A percentile compares a stretch with the other conserved stretches of the same genome.
phyloP scores from a whole-genome alignment of 2,888 invertebrate genomes.

The Eristalis pertinax region DNA sequence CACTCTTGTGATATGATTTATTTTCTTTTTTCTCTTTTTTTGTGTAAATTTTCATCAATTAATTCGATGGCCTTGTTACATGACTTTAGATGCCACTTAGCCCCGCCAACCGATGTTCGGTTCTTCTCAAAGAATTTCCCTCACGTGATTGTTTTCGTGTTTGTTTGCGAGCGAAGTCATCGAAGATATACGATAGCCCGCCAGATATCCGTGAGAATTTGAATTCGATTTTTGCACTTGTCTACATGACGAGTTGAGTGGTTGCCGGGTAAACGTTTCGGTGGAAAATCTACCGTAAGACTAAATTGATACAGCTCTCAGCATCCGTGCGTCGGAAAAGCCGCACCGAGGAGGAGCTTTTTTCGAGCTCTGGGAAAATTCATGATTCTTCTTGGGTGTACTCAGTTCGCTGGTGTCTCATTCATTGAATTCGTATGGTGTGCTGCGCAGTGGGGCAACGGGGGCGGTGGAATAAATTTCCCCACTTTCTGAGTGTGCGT shows the following conservation, averaged over 20 bases:
- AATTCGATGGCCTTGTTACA: conserved; percentile 51
- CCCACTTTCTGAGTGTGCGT: neutral
- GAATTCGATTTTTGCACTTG: neutral
- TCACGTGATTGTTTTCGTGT: conserved; percentile 10
- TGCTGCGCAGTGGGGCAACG: neutral
- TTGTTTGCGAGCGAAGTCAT: neutral
- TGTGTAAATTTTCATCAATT: conserved; percentile 48
- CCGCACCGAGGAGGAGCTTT: conserved; percentile 50
- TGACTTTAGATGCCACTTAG: conserved; percentile 42
- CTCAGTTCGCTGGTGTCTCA: neutral
- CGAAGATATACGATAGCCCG: neutral
- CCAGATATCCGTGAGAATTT: conserved; percentile 49
- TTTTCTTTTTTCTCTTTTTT: neutral
- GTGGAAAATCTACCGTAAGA: conserved; percentile 69
- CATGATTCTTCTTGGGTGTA: conserved; percentile 6
- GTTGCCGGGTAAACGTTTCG: conserved; percentile 47
- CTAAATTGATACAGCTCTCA: conserved; percentile 56
- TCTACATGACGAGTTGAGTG: conserved; percentile 23
- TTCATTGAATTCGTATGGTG: neutral
- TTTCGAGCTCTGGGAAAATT: conserved; percentile 27
- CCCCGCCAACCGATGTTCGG: neutral
- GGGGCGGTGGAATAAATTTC: neutral
- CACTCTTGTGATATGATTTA: neutral
- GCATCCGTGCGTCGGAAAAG: conserved; percentile 59
- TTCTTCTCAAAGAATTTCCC: neutral